Evolutionary conservation across 2,888 invertebrate species (phyloP).

Genomic region (Andrena chrysosceles): DNA sequence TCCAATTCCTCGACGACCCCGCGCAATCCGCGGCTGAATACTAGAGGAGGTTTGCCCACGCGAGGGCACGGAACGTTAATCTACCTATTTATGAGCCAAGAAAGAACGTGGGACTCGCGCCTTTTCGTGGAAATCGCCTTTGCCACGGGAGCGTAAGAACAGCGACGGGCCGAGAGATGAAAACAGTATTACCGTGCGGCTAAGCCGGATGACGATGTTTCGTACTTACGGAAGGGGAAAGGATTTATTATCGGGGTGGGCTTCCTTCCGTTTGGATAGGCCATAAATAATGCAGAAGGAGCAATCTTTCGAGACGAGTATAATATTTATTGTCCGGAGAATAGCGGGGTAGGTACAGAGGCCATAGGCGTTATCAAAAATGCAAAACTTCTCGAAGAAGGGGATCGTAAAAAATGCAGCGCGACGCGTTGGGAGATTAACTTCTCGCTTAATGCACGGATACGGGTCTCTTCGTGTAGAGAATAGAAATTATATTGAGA

Average conservation of each 20-base stretch:
- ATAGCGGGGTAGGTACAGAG: neutral
- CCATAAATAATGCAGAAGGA: constrained; percentile 34
- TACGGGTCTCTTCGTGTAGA: neutral
- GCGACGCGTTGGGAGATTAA: constrained; percentile 10
- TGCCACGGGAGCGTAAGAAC: constrained; percentile 21
- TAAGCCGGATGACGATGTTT: constrained; percentile 63
- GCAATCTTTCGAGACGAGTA: constrained; percentile 18
- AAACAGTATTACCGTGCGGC: constrained; percentile 52
- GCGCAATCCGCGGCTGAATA: neutral
- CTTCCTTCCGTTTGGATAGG: constrained; percentile 37
- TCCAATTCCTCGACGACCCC: neutral
- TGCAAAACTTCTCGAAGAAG: neutral
- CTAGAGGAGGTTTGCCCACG: neutral
- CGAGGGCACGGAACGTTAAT: neutral
- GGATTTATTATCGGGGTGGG: constrained; percentile 51
- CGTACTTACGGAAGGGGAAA: constrained; percentile 49
- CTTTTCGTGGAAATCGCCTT: constrained; percentile 34
- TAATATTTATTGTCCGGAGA: constrained; percentile 22
- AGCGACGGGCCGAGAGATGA: constrained; percentile 27
- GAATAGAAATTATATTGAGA: neutral
- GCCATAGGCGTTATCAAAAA: constrained; percentile 10
- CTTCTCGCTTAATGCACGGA: constrained; percentile 4
- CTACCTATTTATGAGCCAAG: constrained; percentile 9
- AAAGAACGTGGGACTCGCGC: neutral
- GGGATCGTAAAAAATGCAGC: constrained; percentile 11